These are phyloP conservation scores for Alca torda DNA, from an alignment of 2,797 vertebrate genomes.

Conservation along the genomic window DNA sequence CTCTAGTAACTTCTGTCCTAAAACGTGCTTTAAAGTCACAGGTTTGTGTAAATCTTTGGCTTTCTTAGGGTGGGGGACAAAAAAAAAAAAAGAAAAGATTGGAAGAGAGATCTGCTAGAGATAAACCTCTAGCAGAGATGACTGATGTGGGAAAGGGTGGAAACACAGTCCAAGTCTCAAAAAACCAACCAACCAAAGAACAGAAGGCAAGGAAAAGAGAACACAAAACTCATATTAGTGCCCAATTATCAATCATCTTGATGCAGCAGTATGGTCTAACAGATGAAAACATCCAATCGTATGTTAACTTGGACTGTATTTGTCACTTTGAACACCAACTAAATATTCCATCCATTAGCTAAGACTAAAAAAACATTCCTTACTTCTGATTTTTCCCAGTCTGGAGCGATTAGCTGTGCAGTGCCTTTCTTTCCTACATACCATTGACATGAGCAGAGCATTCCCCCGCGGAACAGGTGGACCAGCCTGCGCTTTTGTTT, in stretches of 20 bases:
- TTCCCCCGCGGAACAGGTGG: conserved; percentile 48
- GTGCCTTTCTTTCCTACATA: conserved; percentile 11
- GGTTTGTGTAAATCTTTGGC: neutral
- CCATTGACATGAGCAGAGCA: conserved; percentile 35
- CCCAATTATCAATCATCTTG: neutral
- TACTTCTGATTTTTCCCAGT: neutral
- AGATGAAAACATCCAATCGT: neutral
- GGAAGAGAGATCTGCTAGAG: neutral
- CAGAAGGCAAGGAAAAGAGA: neutral
- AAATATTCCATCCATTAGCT: neutral
- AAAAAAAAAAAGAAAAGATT: neutral
- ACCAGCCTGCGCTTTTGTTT: conserved; percentile 20
- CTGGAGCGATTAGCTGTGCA: neutral
- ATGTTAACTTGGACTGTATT: neutral
- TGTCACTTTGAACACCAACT: neutral
- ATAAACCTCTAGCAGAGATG: neutral
- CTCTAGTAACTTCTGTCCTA: neutral
- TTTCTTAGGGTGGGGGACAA: neutral
- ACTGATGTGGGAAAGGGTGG: neutral
- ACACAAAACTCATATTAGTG: neutral
- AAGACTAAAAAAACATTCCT: neutral
- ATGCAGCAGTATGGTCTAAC: neutral
- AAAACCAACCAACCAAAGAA: neutral
- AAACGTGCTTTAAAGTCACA: neutral
- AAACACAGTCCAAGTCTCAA: neutral